Conservation (phyloP, 2,888 invertebrate species). For the Minunthozetes semirufus region DNA sequence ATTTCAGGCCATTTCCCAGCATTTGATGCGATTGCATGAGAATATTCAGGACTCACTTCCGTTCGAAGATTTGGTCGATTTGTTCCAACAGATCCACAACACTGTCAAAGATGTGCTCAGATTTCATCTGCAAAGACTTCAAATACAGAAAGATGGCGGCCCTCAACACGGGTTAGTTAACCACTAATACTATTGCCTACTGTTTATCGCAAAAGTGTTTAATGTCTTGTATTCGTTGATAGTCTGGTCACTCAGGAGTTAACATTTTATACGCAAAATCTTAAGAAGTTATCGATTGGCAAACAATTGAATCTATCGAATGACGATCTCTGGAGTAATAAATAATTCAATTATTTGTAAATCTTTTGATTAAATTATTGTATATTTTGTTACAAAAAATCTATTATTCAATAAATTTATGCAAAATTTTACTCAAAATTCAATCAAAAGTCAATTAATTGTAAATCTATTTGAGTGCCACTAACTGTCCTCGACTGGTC, state of each 20-base stretch:
- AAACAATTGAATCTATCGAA: conserved; percentile 40
- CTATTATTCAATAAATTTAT: no score
- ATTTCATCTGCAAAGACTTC: conserved; percentile 73
- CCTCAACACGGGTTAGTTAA: conserved; percentile 73
- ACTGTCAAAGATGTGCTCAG: conserved; percentile 78
- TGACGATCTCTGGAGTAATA: conserved; percentile 41
- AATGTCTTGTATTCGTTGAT: conserved; percentile 29
- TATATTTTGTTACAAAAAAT: not conserved
- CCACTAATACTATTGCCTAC: not conserved
- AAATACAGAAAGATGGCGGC: conserved; percentile 89
- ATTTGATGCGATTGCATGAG: conserved; percentile 83
- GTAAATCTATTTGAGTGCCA: no score
- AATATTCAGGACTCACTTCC: conserved; percentile 79
- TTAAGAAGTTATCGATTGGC: conserved; percentile 52
- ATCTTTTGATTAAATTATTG: not conserved
- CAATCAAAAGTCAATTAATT: no score
- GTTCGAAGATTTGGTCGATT: conserved; percentile 57
- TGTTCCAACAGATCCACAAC: conserved; percentile 70
- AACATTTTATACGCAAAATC: conserved; percentile 79
- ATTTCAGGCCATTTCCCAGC: conserved; percentile 55
- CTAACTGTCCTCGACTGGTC: no score
- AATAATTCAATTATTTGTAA: not conserved
- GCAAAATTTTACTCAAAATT: no score
- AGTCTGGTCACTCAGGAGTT: conserved; percentile 80
- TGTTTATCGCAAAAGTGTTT: not conserved